Base-by-base conservation (phyloP, 1,140 invertebrate genomes). In the Odontomachus brunneus region DNA sequence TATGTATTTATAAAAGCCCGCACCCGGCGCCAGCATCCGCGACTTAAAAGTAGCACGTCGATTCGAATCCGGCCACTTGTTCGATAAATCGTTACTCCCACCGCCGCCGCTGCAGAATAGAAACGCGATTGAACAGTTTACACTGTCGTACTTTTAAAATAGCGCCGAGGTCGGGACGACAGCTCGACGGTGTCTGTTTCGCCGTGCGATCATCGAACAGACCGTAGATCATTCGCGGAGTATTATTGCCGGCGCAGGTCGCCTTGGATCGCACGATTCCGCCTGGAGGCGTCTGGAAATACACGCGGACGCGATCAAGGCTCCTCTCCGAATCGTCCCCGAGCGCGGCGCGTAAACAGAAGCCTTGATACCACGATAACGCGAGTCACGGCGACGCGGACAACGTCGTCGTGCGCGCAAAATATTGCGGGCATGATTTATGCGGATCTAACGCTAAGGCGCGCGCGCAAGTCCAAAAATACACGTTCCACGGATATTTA, bases 111-210 rank as follows among this genome's bases (percentile, higher is more conserved):
- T 22, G 22, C 24, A 75, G 26, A 38, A 62, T 78, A 38, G 85
- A 33, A 24, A 26, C 53, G n/a, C n/a, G 82, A 88, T 81, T 57
- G 74, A 87, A 55, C 69, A 33, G 29, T 14, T 44, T 38, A 44
- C 15, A 29, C 51, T 26, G 69, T 66, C 26, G 78, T 80, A 82
- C 76, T 90, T 91, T 91, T 89, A 92, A 92, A 92, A 92, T 92
- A 92, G 91, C 88, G 90, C 83, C 89, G 90, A 92, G 91, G 90
- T 89, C 90, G 89, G 48, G 62, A 82, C 62, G 69, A 69, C 67
- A 72, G 55, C 83, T 82, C 72, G 67, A 59, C 59, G 44, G 26
- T 38, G 19, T 62, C 33, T 19, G 53, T 73, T 82, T n/a, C 66
- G 51, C 49, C 29, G 73, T 12, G 82, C 66, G 63, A 51, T 48